phyloP scores from a whole-genome alignment of 2,888 invertebrate species.

The Melikaiella ostensackeni region DNA sequence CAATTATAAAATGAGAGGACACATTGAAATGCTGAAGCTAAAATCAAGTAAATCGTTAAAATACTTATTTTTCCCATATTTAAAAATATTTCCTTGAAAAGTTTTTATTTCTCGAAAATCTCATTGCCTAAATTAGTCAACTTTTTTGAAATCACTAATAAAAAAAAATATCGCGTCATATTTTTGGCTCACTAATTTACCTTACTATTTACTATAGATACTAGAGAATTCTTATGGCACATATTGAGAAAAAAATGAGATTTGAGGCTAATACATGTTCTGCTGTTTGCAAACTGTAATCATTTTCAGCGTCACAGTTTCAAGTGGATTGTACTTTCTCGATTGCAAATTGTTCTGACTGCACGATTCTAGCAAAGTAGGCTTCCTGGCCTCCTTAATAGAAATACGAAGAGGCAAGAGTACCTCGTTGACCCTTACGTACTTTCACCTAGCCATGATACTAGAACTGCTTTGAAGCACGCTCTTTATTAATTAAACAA shows the following conservation, averaged over 20 bases:
- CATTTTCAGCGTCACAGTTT: constrained; percentile 17
- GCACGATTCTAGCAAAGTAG: constrained; percentile 29
- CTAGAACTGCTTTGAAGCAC: neutral
- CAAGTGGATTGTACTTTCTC: constrained; percentile 33
- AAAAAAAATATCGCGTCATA: too few relatives aligned
- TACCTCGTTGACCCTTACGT: constrained; percentile 31
- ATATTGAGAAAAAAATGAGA: neutral
- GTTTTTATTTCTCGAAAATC: too few relatives aligned
- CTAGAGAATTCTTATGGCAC: neutral
- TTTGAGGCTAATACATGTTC: neutral
- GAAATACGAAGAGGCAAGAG: constrained; percentile 28
- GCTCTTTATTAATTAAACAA: neutral
- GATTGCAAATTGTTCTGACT: constrained; percentile 12
- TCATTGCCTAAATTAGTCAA: too few relatives aligned
- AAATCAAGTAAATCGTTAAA: too few relatives aligned
- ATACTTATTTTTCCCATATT: too few relatives aligned
- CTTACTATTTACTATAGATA: too few relatives aligned
- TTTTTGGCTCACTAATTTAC: too few relatives aligned
- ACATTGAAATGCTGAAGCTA: too few relatives aligned
- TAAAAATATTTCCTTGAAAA: too few relatives aligned
- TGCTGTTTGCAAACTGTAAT: neutral
- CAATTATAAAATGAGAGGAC: too few relatives aligned
- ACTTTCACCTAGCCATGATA: constrained; percentile 33
- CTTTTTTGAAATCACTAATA: too few relatives aligned
- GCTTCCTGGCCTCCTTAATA: constrained; percentile 29